These are phyloP conservation scores for Tragelaphus eurycerus DNA, from an alignment of 2,797 vertebrate species.

Conservation along the genomic window DNA sequence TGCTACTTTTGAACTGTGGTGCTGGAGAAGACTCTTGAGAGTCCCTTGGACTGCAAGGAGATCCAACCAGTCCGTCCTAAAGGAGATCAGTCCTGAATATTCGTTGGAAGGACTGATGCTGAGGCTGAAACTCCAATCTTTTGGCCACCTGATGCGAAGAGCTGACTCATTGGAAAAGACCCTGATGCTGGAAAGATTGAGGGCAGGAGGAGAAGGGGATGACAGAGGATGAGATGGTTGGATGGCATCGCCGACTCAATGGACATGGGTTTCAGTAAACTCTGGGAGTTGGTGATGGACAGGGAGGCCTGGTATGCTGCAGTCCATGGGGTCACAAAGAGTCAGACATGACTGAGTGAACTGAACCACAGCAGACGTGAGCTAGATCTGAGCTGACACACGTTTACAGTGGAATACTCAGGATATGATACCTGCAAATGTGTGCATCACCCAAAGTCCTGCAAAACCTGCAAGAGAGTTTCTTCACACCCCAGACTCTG, in stretches of 20 bases:
- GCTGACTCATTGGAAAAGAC: background rate
- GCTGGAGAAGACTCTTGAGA: background rate
- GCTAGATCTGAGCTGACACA: accelerated
- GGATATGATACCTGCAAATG: accelerated
- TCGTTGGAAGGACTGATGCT: background rate
- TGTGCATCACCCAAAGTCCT: background rate
- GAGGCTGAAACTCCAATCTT: background rate
- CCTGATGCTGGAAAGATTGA: background rate
- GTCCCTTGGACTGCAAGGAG: background rate
- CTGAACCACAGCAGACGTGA: background rate
- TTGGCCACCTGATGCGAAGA: background rate
- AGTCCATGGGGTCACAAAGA: background rate
- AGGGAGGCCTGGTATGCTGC: background rate
- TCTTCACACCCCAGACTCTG: background rate
- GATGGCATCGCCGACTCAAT: background rate
- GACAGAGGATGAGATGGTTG: background rate
- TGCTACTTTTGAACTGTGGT: background rate
- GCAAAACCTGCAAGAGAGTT: background rate
- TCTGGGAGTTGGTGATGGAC: background rate
- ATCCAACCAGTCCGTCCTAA: background rate
- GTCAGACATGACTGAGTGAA: accelerated
- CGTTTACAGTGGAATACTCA: no score
- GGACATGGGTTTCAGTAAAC: background rate
- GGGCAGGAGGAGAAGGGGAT: background rate
- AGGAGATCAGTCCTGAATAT: background rate